Evolutionary conservation across 2,888 invertebrate species (phyloP), one percentile per base, ranked within the genome.

Genomic region (Phengaris alcon): DNA sequence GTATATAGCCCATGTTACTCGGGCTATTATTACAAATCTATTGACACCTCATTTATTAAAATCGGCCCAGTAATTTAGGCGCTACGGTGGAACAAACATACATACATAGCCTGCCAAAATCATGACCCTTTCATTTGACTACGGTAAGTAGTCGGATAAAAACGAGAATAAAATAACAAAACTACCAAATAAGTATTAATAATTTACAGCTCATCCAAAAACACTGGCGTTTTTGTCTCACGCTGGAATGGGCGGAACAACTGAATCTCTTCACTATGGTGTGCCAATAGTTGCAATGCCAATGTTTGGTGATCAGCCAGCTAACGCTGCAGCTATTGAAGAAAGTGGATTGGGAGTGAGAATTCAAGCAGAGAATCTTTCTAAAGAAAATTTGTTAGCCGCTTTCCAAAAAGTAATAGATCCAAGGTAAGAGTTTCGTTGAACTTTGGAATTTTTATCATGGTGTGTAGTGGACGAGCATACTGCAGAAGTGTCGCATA

Each of bases 281-380:
- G 95, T 95, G 5, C 95, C 95, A 8, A 88, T 94, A 77, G 83
- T 95, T 7, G 93, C 94, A 5, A 93, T 95, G 87, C 95, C 95
- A 0, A 88, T 95, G 75, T 86, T 89, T 55, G 95, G 95, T 9
- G 95, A 95, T 80, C 95, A 95, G 81, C 94, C 93, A 46, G 86
- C 93, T 0, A 95, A 95, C 81, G 94, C 95, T 3, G 93, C 91
- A 51, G 90, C 94, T 1, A 82, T 95, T 0, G 93, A 94, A 83
- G 94, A 94, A 75, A 91, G 90, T 72, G 95, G 95, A 0, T 88
- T 94, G 0, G 95, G 95, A 52, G 90, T 90, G 0, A 84, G 85
- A 72, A 77, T 94, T 85, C 84, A 87, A 80, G 90, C 95, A 77
- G 91, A 89, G 80, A 87, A 88, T 68, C 82, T 95, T 10, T 89